Evolutionary conservation across 2,797 vertebrate genomes (phyloP).

Genomic region (Rhincodon typus): DNA sequence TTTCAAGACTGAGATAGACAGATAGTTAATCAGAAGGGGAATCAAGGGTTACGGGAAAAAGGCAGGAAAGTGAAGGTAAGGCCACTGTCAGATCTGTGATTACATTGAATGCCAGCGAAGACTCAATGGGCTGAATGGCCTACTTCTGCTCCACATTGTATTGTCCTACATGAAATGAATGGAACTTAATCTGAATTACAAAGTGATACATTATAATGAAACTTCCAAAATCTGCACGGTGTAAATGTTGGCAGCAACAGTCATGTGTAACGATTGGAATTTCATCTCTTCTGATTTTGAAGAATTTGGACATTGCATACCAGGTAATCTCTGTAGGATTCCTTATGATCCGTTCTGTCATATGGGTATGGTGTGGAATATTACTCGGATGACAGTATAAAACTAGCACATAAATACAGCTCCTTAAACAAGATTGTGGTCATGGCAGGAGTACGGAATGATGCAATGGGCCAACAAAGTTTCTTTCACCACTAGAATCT

Average conservation of each 20-base stretch:
- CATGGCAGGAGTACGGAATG: not conserved
- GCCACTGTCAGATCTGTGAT: no score
- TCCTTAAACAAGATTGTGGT: not conserved
- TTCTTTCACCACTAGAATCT: not conserved
- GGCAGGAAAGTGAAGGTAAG: no score
- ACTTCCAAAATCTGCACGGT: not conserved
- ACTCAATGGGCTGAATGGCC: no score
- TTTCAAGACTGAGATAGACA: no score
- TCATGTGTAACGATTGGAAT: not conserved
- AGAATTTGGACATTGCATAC: not conserved
- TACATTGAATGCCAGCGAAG: no score
- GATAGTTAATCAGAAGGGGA: no score
- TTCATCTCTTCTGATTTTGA: not conserved
- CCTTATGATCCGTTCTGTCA: not conserved
- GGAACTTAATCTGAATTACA: not conserved
- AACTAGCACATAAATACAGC: not conserved
- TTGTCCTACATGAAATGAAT: not conserved
- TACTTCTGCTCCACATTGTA: no score
- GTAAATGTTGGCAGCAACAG: not conserved
- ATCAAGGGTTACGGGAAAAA: no score
- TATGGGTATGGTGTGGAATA: not conserved
- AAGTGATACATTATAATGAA: not conserved
- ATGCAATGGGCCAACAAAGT: not conserved
- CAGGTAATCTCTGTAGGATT: not conserved
- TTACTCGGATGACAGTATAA: not conserved